Percentiles rank a stretch among this genome's conserved stretches.
These are phyloP conservation scores for Clarias fuscus DNA, from an alignment of 2,797 vertebrate species.

Conservation along the genomic window DNA sequence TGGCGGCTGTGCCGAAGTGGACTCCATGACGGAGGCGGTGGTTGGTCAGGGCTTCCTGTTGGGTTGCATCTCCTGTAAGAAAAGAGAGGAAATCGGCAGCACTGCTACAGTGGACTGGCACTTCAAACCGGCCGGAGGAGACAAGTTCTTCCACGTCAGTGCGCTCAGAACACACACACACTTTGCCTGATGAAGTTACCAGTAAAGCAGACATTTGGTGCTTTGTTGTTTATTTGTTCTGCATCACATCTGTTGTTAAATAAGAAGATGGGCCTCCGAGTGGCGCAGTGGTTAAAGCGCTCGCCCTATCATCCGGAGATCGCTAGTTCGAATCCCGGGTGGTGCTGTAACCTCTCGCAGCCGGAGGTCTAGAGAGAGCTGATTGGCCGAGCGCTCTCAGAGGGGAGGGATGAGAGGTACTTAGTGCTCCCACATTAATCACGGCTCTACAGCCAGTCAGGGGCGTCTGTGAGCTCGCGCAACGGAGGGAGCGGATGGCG, in stretches of 20 bases:
- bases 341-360: no score
- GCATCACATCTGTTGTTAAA: neutral
- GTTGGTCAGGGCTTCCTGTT: conserved; percentile 76
- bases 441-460: no score
- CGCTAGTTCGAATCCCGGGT: no score
- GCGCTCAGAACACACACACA: conserved; percentile 25
- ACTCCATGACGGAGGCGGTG: conserved; percentile 84
- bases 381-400: no score
- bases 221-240: neutral
- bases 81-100: conserved; percentile 78
- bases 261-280: no score
- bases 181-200: neutral
- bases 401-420: no score
- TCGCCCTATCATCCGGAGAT: no score
- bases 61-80: conserved; percentile 90
- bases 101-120: conserved; percentile 79
- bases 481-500: no score
- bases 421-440: no score
- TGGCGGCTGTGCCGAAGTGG: conserved; percentile 86
- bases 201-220: neutral
- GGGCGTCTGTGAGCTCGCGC: no score
- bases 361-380: no score
- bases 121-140: conserved; percentile 73
- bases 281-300: no score
- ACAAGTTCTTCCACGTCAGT: conserved; percentile 73